A percentile compares a stretch with the other conserved stretches of the same genome.
Evolutionary conservation across 92 coral and sea anemone genomes (phyloP).

Genomic region (Actinernus sp.): DNA sequence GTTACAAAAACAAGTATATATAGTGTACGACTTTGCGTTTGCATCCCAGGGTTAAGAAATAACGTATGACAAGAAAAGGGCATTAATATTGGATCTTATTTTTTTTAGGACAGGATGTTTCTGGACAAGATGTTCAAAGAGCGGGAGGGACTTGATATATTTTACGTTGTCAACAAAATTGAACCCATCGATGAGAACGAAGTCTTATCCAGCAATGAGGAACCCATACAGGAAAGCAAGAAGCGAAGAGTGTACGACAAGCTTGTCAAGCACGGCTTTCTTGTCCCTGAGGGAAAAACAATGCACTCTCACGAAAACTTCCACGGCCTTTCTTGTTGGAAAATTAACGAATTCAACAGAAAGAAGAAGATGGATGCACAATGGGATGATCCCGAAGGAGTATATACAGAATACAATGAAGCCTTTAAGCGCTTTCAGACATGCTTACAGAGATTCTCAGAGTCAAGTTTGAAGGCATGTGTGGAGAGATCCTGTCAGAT

Average conservation of each 20-base stretch:
- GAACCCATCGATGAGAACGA: slow-evolving; percentile 74
- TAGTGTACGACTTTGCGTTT: no score
- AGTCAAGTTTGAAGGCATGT: slow-evolving; percentile 48
- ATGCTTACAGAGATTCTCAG: slow-evolving; percentile 55
- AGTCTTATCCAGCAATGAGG: slow-evolving; percentile 7
- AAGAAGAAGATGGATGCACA: slow-evolving; percentile 26
- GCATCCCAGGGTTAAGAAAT: no score
- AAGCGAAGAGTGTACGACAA: slow-evolving; percentile 62
- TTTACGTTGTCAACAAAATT: slow-evolving; percentile 72
- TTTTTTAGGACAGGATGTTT: slow-evolving; percentile 56
- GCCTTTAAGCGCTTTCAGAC: slow-evolving; percentile 67
- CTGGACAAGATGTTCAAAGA: slow-evolving; percentile 44
- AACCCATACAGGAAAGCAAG: slow-evolving; percentile 49
- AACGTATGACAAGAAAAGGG: no score
- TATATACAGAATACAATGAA: slow-evolving; percentile 40
- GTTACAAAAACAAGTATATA: no score
- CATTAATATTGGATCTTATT: no score
- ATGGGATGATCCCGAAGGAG: slow-evolving; percentile 18
- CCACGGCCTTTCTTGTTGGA: slow-evolving; percentile 76
- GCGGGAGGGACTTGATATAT: slow-evolving; percentile 35
- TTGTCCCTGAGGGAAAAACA: slow-evolving; percentile 11
- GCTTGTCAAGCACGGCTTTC: slow-evolving; percentile 54
- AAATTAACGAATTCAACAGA: slow-evolving; percentile 31
- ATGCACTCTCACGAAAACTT: slow-evolving; percentile 54
- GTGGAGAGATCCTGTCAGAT: slow-evolving; percentile 35